These are phyloP conservation scores for Lithophane semibrunnea DNA, from an alignment of 2,888 invertebrate genomes.

Conservation along the genomic window DNA sequence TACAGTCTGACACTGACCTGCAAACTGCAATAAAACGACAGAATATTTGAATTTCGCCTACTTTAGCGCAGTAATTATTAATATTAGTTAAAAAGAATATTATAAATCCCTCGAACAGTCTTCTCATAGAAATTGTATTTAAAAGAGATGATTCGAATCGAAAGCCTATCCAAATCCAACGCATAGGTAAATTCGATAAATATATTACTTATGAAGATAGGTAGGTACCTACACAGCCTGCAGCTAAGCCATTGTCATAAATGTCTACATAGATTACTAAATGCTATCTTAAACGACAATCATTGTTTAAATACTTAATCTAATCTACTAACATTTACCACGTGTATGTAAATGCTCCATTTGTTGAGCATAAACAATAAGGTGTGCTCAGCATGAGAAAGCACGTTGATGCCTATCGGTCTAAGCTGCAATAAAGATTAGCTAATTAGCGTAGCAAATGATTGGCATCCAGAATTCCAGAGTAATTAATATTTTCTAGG, in stretches of 20 bases:
- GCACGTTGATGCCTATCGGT: conserved; percentile 18
- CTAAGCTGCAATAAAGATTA: conserved; percentile 22
- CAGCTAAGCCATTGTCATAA: background rate
- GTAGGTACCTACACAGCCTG: background rate
- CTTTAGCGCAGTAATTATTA: too few species aligned
- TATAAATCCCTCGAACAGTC: background rate
- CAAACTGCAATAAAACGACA: too few species aligned
- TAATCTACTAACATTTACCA: conserved; percentile 26
- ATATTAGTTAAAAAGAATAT: background rate
- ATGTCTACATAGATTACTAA: background rate
- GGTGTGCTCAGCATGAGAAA: background rate
- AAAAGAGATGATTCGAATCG: too few species aligned
- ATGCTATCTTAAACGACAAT: conserved; percentile 20
- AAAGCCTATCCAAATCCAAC: background rate
- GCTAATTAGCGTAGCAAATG: conserved; percentile 12
- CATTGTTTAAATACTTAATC: conserved; percentile 11
- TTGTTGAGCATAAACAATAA: conserved; percentile 11
- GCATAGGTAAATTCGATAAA: background rate
- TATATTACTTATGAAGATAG: background rate
- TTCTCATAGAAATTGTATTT: background rate
- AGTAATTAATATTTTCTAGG: background rate
- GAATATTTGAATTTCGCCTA: too few species aligned
- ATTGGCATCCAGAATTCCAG: background rate
- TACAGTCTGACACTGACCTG: too few species aligned
- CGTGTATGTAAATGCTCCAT: conserved; percentile 20